These are phyloP conservation scores for Bos indicus DNA, from an alignment of 2,113 vertebrate genomes.

Conservation along the genomic window DNA sequence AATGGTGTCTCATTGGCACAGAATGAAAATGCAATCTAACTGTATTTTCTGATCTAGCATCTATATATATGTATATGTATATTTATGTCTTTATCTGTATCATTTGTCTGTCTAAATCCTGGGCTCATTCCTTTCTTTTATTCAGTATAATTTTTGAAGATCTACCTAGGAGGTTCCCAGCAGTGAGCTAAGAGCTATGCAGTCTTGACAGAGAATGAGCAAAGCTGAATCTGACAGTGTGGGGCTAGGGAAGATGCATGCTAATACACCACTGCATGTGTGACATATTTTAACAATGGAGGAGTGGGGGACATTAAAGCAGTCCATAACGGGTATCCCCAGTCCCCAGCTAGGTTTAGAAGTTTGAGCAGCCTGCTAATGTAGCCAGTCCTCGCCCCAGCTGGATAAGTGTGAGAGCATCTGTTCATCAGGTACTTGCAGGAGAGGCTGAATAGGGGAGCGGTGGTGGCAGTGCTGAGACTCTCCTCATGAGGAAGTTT, in stretches of 20 bases:
- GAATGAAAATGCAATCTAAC: not conserved
- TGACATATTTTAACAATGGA: not conserved
- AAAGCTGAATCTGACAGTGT: not conserved
- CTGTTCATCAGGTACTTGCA: not conserved
- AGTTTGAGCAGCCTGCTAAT: not conserved
- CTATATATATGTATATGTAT: not conserved
- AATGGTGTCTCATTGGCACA: not conserved
- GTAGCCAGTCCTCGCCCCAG: not conserved
- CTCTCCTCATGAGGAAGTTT: not conserved
- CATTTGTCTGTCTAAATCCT: not conserved
- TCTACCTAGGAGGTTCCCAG: not conserved
- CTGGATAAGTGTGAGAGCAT: not conserved
- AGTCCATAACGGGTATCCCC: not conserved
- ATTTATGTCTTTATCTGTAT: not conserved
- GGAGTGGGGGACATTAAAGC: not conserved
- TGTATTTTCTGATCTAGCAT: not conserved
- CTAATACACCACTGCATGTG: not conserved
- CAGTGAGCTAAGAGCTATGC: not conserved
- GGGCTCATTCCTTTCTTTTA: not conserved
- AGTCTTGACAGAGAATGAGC: not conserved
- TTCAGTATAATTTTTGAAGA: not conserved
- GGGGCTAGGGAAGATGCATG: not conserved
- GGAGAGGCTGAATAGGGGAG: not conserved
- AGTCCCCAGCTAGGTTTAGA: not conserved
- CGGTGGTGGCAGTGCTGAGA: not conserved